phyloP scores from a whole-genome alignment of 1,140 invertebrate species.

The Wasmannia auropunctata region DNA sequence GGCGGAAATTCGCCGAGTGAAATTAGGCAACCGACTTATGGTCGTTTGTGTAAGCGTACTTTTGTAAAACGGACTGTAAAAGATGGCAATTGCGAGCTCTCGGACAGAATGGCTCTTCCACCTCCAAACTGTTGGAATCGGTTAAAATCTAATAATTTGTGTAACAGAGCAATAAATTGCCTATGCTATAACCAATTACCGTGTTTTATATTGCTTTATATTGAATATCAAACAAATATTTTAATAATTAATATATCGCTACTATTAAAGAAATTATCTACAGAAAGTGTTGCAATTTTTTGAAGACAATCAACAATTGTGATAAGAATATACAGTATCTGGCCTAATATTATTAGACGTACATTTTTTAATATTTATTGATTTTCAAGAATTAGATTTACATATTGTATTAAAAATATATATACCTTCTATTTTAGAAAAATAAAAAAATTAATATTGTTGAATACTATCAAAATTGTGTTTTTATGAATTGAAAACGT shows the following conservation, averaged over 20 bases:
- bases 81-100: not conserved
- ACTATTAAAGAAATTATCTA: not conserved
- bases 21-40: conserved; percentile 18
- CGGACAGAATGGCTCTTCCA: too few species aligned
- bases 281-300: not conserved
- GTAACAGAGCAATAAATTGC: not conserved
- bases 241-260: not conserved
- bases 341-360: too few species aligned
- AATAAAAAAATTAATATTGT: too few species aligned
- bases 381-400: too few species aligned
- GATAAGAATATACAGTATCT: too few species aligned
- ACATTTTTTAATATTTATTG: too few species aligned
- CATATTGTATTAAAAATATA: too few species aligned
- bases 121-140: not conserved
- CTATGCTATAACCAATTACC: not conserved
- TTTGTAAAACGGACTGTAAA: not conserved
- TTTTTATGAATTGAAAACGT: too few species aligned
- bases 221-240: not conserved
- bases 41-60: not conserved
- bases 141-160: not conserved
- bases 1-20: not conserved
- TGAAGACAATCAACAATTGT: not conserved
- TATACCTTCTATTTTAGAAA: too few species aligned
- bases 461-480: too few species aligned
- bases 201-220: not conserved